Evolutionary conservation across 2,888 invertebrate species (phyloP).

Genomic region (Oligia strigilis): DNA sequence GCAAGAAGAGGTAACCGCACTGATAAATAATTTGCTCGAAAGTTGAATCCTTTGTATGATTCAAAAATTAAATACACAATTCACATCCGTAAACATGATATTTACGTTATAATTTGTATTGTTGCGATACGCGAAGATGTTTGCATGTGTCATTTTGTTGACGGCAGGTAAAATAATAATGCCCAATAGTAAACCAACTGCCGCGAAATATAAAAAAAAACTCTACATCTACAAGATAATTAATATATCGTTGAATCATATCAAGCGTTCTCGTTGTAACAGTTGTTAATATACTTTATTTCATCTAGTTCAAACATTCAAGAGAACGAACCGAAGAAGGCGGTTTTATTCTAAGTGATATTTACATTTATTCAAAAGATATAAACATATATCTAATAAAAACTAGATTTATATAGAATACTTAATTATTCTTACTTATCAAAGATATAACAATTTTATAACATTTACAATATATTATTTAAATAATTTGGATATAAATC

Average conservation of each 20-base stretch:
- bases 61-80: too few relatives aligned
- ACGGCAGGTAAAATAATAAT: too few relatives aligned
- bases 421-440: conserved; percentile 54
- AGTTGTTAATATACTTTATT: background rate
- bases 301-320: conserved; percentile 18
- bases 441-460: conserved; percentile 51
- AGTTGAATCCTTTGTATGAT: background rate
- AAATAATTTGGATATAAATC: conserved; percentile 63
- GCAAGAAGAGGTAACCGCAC: background rate
- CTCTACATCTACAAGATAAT: background rate
- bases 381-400: conserved; percentile 47
- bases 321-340: conserved; percentile 27
- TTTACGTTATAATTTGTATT: too few relatives aligned
- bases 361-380: conserved; percentile 56
- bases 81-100: background rate
- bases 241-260: background rate
- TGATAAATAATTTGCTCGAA: background rate
- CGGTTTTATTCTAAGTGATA: conserved; percentile 49
- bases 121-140: too few relatives aligned
- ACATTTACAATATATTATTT: conserved; percentile 58
- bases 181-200: background rate
- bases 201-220: background rate
- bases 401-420: conserved; percentile 56
- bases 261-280: background rate
- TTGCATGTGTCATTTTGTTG: too few relatives aligned